Evolutionary conservation across 2,797 vertebrate species (phyloP), one percentile per base, ranked within the genome.

Genomic region (Sylvia borin): DNA sequence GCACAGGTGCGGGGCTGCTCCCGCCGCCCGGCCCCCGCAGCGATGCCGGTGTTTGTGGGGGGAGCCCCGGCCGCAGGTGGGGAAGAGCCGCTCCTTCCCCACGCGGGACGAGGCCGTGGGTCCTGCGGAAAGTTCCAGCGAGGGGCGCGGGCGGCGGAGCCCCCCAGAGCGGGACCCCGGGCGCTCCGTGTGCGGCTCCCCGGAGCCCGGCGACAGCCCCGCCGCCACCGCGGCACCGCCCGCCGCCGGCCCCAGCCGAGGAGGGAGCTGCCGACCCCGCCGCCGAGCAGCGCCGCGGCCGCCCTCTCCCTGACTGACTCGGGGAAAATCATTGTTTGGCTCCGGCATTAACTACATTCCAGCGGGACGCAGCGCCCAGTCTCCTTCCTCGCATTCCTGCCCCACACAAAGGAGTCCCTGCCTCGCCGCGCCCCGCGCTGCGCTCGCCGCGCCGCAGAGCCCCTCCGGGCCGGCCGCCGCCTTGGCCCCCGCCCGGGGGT

Each of bases 301-400:
- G 67, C 54, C 98, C 97, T 98, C 98, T 85, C 80, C 77, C 79
- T 97, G 97, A 97, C 98, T 98, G 98, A 98, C 98, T 98, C 98
- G 97, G 97, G 98, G 97, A 97, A 98, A 98, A 98, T 98, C 98
- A 98, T 98, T 99, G 98, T 99, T 98, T 98, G 98, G 98, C 98
- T 98, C 97, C 98, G 97, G 98, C 98, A 98, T 98, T 98, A 98
- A 98, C 98, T 97, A 98, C 99, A 99, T 99, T 99, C 99, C 99
- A 98, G 91, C 98, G 98, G 96, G 99, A 97, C 99, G 98, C 98
- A 98, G 98, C 98, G 97, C 99, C 97, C 98, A 71, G 98, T 99
- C 97, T 98, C 94, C 98, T 97, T 99, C 98, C 99, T 97, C 99
- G 98, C 99, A 99, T 99, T 99, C 99, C 98, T 98, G 97, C 97